phyloP scores from a whole-genome alignment of 2,888 invertebrate genomes.

The Mythimna loreyi region DNA sequence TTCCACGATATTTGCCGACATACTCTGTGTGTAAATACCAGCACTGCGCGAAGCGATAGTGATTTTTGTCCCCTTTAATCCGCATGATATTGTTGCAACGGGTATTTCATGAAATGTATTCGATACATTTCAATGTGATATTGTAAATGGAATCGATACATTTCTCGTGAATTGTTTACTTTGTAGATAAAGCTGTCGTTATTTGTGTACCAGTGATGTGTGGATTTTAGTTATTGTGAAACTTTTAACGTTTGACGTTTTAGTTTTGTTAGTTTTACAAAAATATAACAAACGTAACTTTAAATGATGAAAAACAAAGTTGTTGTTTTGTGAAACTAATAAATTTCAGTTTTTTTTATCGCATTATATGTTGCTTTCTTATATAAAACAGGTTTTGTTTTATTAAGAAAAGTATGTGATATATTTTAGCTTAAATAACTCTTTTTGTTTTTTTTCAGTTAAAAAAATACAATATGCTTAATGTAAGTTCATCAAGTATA shows the following conservation, averaged over 20 bases:
- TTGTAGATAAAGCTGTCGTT: slow-evolving; percentile 21
- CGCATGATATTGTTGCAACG: neutral
- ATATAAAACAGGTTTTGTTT: no score
- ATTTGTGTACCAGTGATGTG: neutral
- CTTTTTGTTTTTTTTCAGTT: no score
- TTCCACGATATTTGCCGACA: neutral
- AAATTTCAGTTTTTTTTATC: no score
- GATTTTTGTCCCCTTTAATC: slow-evolving; percentile 23
- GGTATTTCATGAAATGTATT: slow-evolving; percentile 6
- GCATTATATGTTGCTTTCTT: no score
- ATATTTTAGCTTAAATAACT: no score
- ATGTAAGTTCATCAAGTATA: no score
- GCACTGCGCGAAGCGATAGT: slow-evolving; percentile 29
- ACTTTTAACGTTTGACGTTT: neutral
- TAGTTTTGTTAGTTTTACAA: no score
- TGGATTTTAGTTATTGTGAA: neutral
- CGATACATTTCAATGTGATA: slow-evolving; percentile 12
- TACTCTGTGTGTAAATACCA: slow-evolving; percentile 8
- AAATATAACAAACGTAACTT: no score
- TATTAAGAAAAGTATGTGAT: no score
- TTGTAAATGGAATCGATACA: slow-evolving; percentile 25
- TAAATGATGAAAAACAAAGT: neutral
- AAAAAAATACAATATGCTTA: no score
- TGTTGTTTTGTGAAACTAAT: no score
- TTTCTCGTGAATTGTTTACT: slow-evolving; percentile 18